Conservation (phyloP, 2,113 vertebrate species). For the Pungitius pungitius region DNA sequence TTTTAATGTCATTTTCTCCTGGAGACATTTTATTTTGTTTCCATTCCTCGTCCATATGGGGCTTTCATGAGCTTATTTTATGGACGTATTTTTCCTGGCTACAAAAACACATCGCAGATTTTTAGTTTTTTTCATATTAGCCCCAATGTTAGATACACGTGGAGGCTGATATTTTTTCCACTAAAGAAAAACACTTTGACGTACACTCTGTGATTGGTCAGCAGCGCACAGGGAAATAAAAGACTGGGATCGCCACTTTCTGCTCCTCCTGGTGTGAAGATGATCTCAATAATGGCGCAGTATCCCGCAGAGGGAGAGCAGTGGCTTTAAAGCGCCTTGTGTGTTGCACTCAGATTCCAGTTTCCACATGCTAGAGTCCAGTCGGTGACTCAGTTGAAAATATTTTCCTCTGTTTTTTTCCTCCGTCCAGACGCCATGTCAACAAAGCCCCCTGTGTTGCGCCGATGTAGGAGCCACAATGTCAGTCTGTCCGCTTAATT, state of each 20-base stretch:
- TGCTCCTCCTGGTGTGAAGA: slow-evolving; percentile 17
- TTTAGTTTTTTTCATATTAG: slow-evolving; percentile 19
- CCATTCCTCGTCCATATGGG: slow-evolving; percentile 5
- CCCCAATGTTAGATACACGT: slow-evolving; percentile 15
- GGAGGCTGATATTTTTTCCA: slow-evolving; percentile 8
- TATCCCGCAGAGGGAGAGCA: slow-evolving; percentile 34
- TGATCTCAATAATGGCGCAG: slow-evolving; percentile 36
- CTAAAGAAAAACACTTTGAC: slow-evolving; percentile 16
- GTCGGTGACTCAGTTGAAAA: slow-evolving; percentile 82
- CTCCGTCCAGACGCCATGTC: slow-evolving; percentile 75
- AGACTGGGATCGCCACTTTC: slow-evolving; percentile 16
- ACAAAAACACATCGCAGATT: slow-evolving; percentile 30
- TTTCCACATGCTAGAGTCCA: slow-evolving; percentile 73
- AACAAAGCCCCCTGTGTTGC: slow-evolving; percentile 84
- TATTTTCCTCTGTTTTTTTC: slow-evolving; percentile 80
- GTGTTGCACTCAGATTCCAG: slow-evolving; percentile 61
- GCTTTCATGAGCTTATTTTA: slow-evolving; percentile 19
- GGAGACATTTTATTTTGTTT: slow-evolving; percentile 7
- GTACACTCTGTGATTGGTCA: slow-evolving; percentile 33
- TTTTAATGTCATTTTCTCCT: slow-evolving; percentile 11
- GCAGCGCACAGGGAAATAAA: slow-evolving; percentile 21
- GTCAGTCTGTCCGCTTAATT: slow-evolving; percentile 83
- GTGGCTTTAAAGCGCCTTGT: slow-evolving; percentile 67
- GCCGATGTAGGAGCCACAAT: slow-evolving; percentile 81
- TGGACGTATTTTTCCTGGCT: slow-evolving; percentile 11